Conservation (phyloP, 2,797 vertebrate genomes). For the Peromyscus eremicus region DNA sequence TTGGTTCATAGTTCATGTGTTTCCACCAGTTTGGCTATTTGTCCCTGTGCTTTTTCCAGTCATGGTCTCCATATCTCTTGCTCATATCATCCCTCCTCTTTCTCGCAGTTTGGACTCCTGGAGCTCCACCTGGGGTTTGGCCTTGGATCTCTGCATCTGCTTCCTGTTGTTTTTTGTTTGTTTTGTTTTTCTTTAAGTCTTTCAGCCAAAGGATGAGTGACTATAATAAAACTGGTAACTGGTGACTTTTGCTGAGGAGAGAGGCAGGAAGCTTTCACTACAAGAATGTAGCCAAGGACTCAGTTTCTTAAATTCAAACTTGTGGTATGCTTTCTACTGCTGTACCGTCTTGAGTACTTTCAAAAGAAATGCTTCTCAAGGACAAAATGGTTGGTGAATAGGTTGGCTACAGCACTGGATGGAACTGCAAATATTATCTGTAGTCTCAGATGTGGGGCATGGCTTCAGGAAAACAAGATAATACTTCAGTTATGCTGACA, state of each 20-base stretch:
- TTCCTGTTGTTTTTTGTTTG: not conserved
- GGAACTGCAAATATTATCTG: not conserved
- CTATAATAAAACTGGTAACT: not conserved
- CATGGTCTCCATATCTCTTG: too few relatives aligned
- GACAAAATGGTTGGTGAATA: not conserved
- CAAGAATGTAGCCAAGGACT: not conserved
- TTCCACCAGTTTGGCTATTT: too few relatives aligned
- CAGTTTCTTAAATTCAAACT: not conserved
- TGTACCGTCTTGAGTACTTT: not conserved
- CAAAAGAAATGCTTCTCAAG: not conserved
- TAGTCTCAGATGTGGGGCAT: not conserved
- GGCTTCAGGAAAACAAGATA: not conserved
- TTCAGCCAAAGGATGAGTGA: not conserved
- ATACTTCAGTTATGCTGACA: not conserved
- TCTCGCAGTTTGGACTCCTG: too few relatives aligned
- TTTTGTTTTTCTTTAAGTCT: not conserved
- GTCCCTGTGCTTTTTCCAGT: too few relatives aligned
- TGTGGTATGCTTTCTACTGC: not conserved
- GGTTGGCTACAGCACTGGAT: not conserved
- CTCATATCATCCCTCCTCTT: too few relatives aligned
- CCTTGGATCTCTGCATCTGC: too few relatives aligned
- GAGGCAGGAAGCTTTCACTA: not conserved
- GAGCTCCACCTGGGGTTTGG: too few relatives aligned
- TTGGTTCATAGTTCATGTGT: too few relatives aligned
- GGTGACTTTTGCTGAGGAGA: not conserved